phyloP scores from a whole-genome alignment of 2,113 vertebrate genomes.

The Sinocyclocheilus rhinocerous region DNA sequence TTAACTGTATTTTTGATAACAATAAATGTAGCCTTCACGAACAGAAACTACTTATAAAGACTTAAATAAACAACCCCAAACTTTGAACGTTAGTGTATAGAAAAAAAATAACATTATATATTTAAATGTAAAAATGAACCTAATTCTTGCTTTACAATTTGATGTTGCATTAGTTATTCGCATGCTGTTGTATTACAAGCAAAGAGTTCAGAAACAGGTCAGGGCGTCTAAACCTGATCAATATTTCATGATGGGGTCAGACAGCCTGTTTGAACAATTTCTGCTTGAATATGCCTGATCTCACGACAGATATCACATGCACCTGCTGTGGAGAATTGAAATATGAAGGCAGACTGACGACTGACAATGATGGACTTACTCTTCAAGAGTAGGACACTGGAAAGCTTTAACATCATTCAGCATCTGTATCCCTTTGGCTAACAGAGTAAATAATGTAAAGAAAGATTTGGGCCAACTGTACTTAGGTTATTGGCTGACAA shows the following conservation, averaged over 20 bases:
- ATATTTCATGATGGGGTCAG: constrained; percentile 25
- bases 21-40: background rate
- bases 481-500: background rate
- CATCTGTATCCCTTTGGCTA: background rate
- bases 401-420: background rate
- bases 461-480: background rate
- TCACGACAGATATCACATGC: background rate
- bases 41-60: background rate
- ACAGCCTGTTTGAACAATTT: constrained; percentile 26
- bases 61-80: background rate
- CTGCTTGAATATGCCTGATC: constrained; percentile 25
- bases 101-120: too few relatives aligned
- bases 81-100: background rate
- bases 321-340: background rate
- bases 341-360: background rate
- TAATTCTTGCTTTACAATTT: constrained; percentile 13
- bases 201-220: constrained; percentile 1
- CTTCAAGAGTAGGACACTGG: background rate
- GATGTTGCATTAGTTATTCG: constrained; percentile 6
- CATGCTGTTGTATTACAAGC: background rate
- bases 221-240: constrained; percentile 1
- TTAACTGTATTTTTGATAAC: background rate
- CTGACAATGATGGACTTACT: background rate
- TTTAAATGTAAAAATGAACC: background rate
- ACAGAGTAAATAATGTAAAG: constrained; percentile 1